Conservation (phyloP, 2,888 invertebrate genomes). For the Drosophila tripunctata region DNA sequence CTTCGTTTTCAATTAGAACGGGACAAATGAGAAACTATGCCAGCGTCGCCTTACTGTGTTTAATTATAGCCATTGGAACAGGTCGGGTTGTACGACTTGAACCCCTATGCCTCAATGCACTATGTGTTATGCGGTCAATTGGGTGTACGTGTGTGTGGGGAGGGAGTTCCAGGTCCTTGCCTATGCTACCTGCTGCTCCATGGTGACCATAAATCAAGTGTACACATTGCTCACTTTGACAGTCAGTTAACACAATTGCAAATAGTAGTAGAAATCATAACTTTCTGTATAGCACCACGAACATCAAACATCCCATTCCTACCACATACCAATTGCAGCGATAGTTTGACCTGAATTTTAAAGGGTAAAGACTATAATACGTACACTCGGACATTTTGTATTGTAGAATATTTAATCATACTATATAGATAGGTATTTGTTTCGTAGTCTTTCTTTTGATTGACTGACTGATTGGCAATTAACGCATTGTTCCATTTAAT, state of each 20-base stretch:
- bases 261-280: constrained; percentile 5
- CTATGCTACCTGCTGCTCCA: neutral
- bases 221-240: neutral
- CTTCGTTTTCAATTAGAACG: constrained; percentile 54
- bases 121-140: constrained; percentile 38
- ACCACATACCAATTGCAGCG: neutral
- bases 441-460: neutral
- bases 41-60: constrained; percentile 46
- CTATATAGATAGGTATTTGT: neutral
- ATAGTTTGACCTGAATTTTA: neutral
- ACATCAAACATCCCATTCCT: neutral
- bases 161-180: neutral
- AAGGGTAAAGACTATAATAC: neutral
- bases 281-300: neutral
- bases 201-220: constrained; percentile 52
- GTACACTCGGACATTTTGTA: neutral
- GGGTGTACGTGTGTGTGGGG: neutral
- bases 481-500: too few species aligned
- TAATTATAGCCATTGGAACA: constrained; percentile 56
- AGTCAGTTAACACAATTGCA: constrained; percentile 3
- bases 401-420: too few species aligned
- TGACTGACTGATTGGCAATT: constrained; percentile 6
- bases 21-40: constrained; percentile 44
- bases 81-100: constrained; percentile 12
- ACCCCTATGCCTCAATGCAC: neutral